Evolutionary conservation across 2,797 vertebrate species (phyloP).

Genomic region (Brachyalestes nurse): DNA sequence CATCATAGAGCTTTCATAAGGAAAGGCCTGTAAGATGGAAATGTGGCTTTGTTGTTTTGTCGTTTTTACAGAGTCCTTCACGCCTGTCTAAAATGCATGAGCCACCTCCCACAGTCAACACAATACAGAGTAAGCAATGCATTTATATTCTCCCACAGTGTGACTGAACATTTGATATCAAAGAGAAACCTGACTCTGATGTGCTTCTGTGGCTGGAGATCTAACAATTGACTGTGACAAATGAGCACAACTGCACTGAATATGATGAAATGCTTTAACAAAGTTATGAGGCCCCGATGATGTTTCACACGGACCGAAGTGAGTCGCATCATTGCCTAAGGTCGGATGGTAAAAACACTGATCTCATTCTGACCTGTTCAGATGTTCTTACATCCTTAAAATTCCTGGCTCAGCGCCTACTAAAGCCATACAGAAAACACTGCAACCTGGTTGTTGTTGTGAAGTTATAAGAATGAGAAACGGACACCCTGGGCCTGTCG

Average conservation of each 20-base stretch:
- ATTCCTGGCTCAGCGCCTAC: not conserved
- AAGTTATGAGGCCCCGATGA: conserved; percentile 1
- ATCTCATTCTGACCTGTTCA: conserved; percentile 10
- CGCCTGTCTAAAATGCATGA: conserved; percentile 11
- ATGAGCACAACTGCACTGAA: conserved; percentile 18
- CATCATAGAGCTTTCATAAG: not conserved
- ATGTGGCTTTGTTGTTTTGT: conserved; percentile 11
- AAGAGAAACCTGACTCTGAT: conserved; percentile 50
- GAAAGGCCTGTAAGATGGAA: not conserved
- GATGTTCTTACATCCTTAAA: not conserved
- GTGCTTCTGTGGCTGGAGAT: conserved; percentile 37
- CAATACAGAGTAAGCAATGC: conserved; percentile 30
- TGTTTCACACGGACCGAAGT: not conserved
- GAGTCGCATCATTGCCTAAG: not conserved
- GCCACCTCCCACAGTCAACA: conserved; percentile 23
- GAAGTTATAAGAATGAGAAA: not conserved
- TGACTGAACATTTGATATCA: conserved; percentile 47
- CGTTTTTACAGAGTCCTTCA: conserved; percentile 14
- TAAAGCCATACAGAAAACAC: not conserved
- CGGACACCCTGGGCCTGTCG: not conserved
- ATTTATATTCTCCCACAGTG: conserved; percentile 40
- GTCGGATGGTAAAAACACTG: not conserved
- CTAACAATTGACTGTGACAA: conserved; percentile 39
- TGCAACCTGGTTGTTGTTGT: not conserved
- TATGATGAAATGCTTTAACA: conserved; percentile 17